These are phyloP conservation scores for Dinocampus coccinellae DNA, from an alignment of 2,888 invertebrate species.

Conservation along the genomic window DNA sequence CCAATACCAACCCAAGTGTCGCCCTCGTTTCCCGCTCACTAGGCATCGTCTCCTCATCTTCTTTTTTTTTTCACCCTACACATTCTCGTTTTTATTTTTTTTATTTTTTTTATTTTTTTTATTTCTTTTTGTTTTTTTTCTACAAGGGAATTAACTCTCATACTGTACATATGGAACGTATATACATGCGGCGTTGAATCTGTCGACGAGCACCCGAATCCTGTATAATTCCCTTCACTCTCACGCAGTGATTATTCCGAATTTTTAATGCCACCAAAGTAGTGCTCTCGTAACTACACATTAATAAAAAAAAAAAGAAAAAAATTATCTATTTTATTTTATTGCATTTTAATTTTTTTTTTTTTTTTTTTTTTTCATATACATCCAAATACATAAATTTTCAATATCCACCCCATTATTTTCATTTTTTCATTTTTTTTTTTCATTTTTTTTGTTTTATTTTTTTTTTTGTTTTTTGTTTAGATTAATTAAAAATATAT, in stretches of 20 bases:
- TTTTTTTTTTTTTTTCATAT: neutral
- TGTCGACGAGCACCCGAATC: slow-evolving; percentile 36
- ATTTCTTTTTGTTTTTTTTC: slow-evolving; percentile 12
- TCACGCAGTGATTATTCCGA: slow-evolving; percentile 39
- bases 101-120: slow-evolving; percentile 17
- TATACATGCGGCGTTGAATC: slow-evolving; percentile 18
- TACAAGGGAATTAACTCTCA: slow-evolving; percentile 39
- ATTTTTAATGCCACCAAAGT: slow-evolving; percentile 33
- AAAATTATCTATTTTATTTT: neutral
- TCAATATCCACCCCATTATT: neutral
- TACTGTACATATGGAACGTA: neutral
- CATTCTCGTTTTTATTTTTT: neutral
- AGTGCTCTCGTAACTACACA: neutral
- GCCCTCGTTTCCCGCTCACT: slow-evolving; percentile 27
- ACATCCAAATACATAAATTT: neutral
- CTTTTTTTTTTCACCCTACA: slow-evolving; percentile 10
- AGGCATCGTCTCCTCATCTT: slow-evolving; percentile 5
- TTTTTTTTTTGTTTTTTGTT: neutral
- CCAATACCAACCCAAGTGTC: slow-evolving; percentile 14
- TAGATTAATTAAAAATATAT: neutral
- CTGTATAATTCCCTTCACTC: slow-evolving; percentile 33
- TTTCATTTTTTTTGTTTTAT: neutral
- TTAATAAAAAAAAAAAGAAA: no score
- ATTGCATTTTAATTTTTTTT: neutral
- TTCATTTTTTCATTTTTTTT: neutral